A percentile compares a stretch with the other conserved stretches of the same genome.
Evolutionary conservation across 2,113 vertebrate genomes (phyloP).

Genomic region (Prunella himalayana): DNA sequence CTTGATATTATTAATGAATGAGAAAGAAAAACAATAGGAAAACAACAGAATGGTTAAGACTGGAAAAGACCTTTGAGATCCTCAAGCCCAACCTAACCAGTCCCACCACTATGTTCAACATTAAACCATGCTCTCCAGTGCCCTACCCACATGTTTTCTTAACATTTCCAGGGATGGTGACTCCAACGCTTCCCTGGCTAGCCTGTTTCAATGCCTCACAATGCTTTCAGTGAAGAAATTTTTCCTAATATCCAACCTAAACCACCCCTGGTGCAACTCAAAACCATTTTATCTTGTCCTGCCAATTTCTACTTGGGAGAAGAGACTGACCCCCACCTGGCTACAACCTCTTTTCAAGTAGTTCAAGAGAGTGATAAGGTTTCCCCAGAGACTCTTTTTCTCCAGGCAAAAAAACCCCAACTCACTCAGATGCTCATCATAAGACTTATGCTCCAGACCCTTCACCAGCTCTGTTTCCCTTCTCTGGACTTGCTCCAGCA

Average conservation of each 20-base stretch:
- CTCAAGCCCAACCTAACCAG: neutral
- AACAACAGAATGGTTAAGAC: neutral
- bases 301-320: neutral
- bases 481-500: neutral
- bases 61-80: neutral
- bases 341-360: neutral
- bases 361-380: fast-evolving
- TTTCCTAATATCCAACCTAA: neutral
- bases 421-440: neutral
- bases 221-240: neutral
- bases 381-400: neutral
- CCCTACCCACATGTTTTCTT: neutral
- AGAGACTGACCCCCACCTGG: fast-evolving
- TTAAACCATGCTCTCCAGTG: neutral
- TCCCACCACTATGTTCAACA: neutral
- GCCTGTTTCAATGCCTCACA: neutral
- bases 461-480: neutral
- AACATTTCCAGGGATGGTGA: neutral
- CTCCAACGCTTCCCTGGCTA: neutral
- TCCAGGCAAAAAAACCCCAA: neutral
- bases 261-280: neutral
- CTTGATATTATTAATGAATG: neutral
- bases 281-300: neutral
- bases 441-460: neutral
- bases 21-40: neutral